Percentiles rank a stretch among this genome's conserved stretches.
These are phyloP conservation scores for Umimayanthus kanabou DNA, from an alignment of 92 coral and sea anemone genomes.

Conservation along the genomic window DNA sequence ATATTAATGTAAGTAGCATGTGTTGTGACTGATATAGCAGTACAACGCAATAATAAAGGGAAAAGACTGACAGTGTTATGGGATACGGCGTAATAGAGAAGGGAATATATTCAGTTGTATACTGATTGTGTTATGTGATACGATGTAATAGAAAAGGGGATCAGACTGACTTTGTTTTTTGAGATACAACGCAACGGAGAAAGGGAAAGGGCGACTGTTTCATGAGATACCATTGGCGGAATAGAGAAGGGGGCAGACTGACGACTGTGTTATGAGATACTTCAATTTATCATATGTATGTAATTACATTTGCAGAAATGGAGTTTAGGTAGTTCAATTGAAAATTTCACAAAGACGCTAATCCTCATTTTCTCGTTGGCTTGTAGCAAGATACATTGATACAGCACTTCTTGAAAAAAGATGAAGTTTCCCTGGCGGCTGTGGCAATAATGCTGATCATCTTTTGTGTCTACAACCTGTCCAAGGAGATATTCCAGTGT, in stretches of 20 bases:
- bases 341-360: not conserved
- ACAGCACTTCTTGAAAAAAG: conserved; percentile 44
- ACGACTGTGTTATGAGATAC: too few relatives aligned
- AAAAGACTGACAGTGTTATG: too few relatives aligned
- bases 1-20: not conserved
- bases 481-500: conserved; percentile 82
- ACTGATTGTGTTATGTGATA: not conserved
- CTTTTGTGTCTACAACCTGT: conserved; percentile 79
- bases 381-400: conserved; percentile 57
- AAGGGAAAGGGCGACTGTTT: too few relatives aligned
- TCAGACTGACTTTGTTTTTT: too few relatives aligned
- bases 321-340: too few relatives aligned
- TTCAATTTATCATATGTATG: too few relatives aligned
- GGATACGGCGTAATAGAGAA: too few relatives aligned
- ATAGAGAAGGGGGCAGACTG: too few relatives aligned
- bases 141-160: not conserved
- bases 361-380: not conserved
- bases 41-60: not conserved
- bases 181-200: too few relatives aligned
- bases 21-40: not conserved
- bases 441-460: conserved; percentile 74
- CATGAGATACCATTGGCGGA: too few relatives aligned
- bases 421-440: conserved; percentile 51
- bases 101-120: too few relatives aligned
- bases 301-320: too few relatives aligned